phyloP scores from a whole-genome alignment of 37 sponge, comb jelly and placozoan species.

The Chondrilla cf. caribensis region DNA sequence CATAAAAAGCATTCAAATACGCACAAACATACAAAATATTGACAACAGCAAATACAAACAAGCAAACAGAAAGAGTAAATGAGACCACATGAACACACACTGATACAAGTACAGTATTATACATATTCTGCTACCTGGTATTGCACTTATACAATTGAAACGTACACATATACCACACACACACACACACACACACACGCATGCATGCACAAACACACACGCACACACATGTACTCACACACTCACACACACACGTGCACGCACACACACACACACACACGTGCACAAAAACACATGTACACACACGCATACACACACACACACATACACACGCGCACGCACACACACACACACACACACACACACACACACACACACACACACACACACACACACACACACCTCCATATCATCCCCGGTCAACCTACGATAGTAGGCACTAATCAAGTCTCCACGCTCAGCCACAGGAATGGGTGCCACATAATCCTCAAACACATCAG shows the following conservation, averaged over 20 bases:
- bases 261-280: background rate
- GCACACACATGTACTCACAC: background rate
- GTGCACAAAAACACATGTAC: background rate
- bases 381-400: slow-evolving; percentile 5
- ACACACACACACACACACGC: slow-evolving; percentile 15
- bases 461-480: slow-evolving; percentile 45
- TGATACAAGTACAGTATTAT: background rate
- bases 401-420: slow-evolving; percentile 58
- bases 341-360: slow-evolving; percentile 1
- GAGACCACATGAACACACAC: background rate
- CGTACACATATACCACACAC: too few relatives aligned
- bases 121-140: background rate
- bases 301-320: slow-evolving; percentile 1
- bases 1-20: too few relatives aligned
- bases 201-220: background rate
- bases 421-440: slow-evolving; percentile 54
- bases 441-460: slow-evolving; percentile 58
- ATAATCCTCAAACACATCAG: slow-evolving; percentile 49
- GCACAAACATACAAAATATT: too few relatives aligned
- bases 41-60: background rate
- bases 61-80: background rate
- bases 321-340: background rate
- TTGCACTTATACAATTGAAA: background rate
- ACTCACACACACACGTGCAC: background rate
- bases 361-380: background rate